These are phyloP conservation scores for Leptinotarsa tumamoca DNA, from an alignment of 2,888 invertebrate species.

Conservation along the genomic window DNA sequence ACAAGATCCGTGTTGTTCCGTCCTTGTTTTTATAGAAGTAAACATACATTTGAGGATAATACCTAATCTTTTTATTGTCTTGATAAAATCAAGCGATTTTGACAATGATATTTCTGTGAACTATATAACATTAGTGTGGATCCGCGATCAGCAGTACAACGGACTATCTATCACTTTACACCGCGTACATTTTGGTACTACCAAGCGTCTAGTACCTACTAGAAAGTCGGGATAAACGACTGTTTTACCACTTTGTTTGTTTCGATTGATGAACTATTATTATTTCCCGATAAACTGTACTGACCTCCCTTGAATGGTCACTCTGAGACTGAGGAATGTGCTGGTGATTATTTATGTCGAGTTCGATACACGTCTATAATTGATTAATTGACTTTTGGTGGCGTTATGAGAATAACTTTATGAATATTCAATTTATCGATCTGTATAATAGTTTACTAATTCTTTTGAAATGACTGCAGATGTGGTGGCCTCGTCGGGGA, in stretches of 20 bases:
- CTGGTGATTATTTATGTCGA: background rate
- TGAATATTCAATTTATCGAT: conserved; percentile 9
- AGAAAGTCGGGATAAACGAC: background rate
- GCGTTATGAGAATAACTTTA: background rate
- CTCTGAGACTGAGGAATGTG: background rate
- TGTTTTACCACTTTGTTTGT: background rate
- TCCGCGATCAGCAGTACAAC: background rate
- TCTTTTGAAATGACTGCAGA: conserved; percentile 56
- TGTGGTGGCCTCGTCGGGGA: conserved; percentile 70
- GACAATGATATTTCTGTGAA: background rate
- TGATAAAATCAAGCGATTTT: background rate
- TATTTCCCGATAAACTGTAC: background rate
- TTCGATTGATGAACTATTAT: background rate
- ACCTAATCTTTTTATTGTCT: background rate
- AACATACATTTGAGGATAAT: background rate
- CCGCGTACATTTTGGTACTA: background rate
- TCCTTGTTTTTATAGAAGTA: background rate
- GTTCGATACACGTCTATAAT: background rate
- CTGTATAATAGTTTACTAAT: background rate
- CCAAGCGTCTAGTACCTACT: background rate
- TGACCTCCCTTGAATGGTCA: background rate
- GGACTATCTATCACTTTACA: background rate
- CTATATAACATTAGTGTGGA: background rate
- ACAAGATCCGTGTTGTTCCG: background rate
- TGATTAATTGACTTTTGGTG: background rate